These are phyloP conservation scores for Siderastrea radians DNA, from an alignment of 92 coral and sea anemone species.

Conservation along the genomic window DNA sequence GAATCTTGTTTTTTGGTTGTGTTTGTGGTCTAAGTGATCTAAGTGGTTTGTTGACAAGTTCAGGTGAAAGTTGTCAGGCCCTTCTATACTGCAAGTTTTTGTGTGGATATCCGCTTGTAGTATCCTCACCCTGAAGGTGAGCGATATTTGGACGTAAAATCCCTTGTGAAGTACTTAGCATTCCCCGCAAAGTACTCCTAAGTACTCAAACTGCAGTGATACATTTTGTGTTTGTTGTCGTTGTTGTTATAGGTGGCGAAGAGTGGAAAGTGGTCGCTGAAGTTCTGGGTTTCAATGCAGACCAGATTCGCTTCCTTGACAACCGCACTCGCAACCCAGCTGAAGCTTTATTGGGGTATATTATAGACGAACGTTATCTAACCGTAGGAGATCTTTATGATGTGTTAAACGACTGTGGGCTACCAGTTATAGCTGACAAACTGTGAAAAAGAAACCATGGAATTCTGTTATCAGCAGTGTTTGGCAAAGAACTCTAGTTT, in stretches of 20 bases:
- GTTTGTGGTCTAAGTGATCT: too few species aligned
- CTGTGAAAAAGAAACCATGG: neutral
- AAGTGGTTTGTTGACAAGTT: too few species aligned
- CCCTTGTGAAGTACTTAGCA: too few species aligned
- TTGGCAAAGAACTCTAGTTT: too few species aligned
- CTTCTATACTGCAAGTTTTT: too few species aligned
- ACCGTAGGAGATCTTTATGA: slow-evolving; percentile 23
- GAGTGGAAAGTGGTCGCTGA: slow-evolving; percentile 22
- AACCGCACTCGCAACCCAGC: slow-evolving; percentile 10
- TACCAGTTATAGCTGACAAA: slow-evolving; percentile 3
- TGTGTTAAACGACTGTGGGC: neutral
- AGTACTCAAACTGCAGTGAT: neutral
- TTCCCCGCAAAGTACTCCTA: neutral
- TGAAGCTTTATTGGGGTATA: neutral
- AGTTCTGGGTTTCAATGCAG: neutral
- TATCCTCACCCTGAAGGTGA: too few species aligned
- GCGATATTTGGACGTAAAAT: too few species aligned
- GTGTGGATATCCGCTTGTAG: too few species aligned
- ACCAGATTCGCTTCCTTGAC: slow-evolving; percentile 29
- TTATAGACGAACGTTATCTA: neutral
- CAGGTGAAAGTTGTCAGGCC: too few species aligned
- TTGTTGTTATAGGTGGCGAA: neutral
- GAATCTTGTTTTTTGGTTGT: too few species aligned
- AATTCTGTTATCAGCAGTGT: too few species aligned
- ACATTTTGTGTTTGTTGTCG: too few species aligned